Evolutionary conservation across 2,888 invertebrate species (phyloP).

Genomic region (Helleia helle): DNA sequence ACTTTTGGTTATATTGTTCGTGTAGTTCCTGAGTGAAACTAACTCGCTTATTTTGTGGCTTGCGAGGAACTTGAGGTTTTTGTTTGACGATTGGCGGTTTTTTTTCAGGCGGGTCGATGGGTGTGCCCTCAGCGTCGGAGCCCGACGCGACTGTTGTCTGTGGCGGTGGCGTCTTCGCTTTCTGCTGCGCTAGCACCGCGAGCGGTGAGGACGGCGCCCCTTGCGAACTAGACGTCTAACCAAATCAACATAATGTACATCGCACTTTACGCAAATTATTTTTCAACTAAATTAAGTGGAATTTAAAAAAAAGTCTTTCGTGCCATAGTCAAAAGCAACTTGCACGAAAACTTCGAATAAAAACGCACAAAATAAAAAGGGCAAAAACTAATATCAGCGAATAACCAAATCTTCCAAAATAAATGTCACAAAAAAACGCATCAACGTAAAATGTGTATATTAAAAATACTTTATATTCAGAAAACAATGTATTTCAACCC

Average conservation of each 20-base stretch:
- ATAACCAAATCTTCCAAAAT: constrained; percentile 68
- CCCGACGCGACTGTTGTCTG: constrained; percentile 21
- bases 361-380: constrained; percentile 27
- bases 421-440: constrained; percentile 54
- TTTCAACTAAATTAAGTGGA: constrained; percentile 14
- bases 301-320: constrained; percentile 8
- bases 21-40: constrained; percentile 57
- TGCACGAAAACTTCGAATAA: constrained; percentile 50
- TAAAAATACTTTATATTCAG: constrained; percentile 38
- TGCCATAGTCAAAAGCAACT: constrained; percentile 37
- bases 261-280: constrained; percentile 33
- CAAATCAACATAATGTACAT: constrained; percentile 61
- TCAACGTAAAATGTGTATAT: constrained; percentile 32
- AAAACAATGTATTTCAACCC: constrained; percentile 63
- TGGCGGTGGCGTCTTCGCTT: too few relatives aligned
- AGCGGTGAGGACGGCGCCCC: constrained; percentile 53
- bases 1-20: constrained; percentile 37
- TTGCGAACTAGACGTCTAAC: constrained; percentile 60
- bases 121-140: constrained; percentile 31
- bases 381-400: constrained; percentile 29
- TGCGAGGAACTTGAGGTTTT: constrained; percentile 64
- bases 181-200: constrained; percentile 46
- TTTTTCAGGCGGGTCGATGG: constrained; percentile 29
- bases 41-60: constrained; percentile 67
- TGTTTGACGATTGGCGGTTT: constrained; percentile 43